Base-by-base conservation (phyloP, 2,797 vertebrate species). In the Sebastes ruberrimus region DNA sequence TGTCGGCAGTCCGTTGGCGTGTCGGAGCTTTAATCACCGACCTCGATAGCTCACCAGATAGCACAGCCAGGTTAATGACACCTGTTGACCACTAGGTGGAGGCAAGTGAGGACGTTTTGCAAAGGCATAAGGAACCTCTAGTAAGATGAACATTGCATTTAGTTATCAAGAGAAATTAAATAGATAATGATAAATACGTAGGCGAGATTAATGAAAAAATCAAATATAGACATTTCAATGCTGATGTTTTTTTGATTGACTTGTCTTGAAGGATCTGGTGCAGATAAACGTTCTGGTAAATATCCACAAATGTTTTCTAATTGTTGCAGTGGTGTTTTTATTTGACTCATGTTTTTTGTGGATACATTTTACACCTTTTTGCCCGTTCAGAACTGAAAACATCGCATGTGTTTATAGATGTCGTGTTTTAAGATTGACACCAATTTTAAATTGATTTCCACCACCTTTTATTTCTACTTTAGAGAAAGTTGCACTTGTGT, bases 181-280 rank as follows among this genome's bases (percentile, higher is more conserved):
- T 9, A 25, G 2, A 30, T 20, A 49, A 2, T 16, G n/a, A 3
- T 20, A 3, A 23, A 27, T 0, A 23, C 7, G 13, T 3, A 60
- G 3, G 8, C 4, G 13, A 14, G 16, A 27, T 7, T 1, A 7
- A 25, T 0, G 5, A 10, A 10, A 27, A 74, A 32, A 28, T 69
- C 2, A 42, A 3, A 35, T 9, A 6, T 5, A 59, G 25, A 69
- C 11, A n/a, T 62, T 35, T 63, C 13, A 18, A 71, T 61, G 52
- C 72, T 92, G 66, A 91, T 78, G 76, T 69, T 86, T 60, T 71
- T 72, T 85, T 87, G 88, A 70, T 0, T 94, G 55, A 92, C 59
- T 93, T 91, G 69, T 91, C 46, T 93, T 92, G 16, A 95, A 96
- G 93, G 92, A 88, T 75, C 84, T 42, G 76, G 88, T 88, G 76